Percentiles rank a stretch among this genome's conserved stretches.
Conservation (phyloP, 1,140 invertebrate species). For the Lucilia sericata region DNA sequence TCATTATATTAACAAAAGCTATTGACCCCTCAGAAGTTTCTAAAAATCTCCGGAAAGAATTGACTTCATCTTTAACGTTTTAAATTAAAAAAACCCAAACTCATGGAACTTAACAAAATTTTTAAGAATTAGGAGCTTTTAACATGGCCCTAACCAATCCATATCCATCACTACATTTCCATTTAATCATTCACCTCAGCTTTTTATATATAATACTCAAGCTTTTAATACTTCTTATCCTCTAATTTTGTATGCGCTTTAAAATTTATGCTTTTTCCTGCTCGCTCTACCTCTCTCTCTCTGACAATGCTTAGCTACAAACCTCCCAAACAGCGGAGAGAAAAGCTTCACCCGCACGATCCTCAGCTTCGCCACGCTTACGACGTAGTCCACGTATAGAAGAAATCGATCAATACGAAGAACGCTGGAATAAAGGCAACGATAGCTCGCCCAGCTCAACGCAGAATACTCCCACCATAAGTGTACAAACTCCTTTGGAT, state of each 20-base stretch:
- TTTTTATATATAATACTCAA: neutral
- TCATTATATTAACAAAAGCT: no score
- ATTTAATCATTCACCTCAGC: neutral
- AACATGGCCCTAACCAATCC: neutral
- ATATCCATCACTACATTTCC: neutral
- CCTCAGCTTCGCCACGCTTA: slow-evolving; percentile 50
- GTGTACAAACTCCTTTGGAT: slow-evolving; percentile 53
- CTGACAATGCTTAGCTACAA: slow-evolving; percentile 54
- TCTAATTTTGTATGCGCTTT: neutral
- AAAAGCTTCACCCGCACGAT: slow-evolving; percentile 36
- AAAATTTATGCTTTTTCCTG: neutral
- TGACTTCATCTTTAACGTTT: no score
- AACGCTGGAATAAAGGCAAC: slow-evolving; percentile 55
- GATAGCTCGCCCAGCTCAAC: neutral
- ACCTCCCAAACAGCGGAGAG: slow-evolving; percentile 55
- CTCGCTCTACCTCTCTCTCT: neutral
- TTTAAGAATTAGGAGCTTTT: no score
- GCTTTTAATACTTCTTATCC: neutral
- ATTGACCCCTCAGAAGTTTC: no score
- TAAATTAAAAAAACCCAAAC: no score
- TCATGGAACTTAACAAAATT: no score
- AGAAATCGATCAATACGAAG: slow-evolving; percentile 63
- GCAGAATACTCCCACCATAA: slow-evolving; percentile 51
- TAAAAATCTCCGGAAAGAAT: no score
- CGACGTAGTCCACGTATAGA: slow-evolving; percentile 63